phyloP scores from a whole-genome alignment of 53 echinoderm and acorn worm genomes.

The Stichopus horrens region DNA sequence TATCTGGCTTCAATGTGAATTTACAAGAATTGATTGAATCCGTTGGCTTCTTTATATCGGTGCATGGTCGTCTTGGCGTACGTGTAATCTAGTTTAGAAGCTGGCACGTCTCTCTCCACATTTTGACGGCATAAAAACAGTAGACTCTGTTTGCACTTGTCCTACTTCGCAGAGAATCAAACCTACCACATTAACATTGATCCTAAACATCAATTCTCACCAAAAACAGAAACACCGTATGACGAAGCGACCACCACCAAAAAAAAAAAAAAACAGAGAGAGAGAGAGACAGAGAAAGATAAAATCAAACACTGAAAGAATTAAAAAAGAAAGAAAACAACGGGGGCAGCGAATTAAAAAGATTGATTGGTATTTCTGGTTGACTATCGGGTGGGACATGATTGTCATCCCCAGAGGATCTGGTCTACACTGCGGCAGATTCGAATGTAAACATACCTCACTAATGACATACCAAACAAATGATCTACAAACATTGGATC shows the following conservation, averaged over 20 bases:
- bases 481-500: constrained; percentile 35
- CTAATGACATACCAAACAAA: constrained; percentile 34
- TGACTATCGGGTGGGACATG: constrained; percentile 8
- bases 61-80: not conserved
- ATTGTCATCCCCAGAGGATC: constrained; percentile 20
- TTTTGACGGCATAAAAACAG: not conserved
- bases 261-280: not conserved
- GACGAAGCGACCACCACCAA: not conserved
- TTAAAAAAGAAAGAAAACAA: not conserved
- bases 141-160: constrained; percentile 15
- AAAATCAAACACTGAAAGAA: not conserved
- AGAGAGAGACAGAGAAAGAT: not conserved
- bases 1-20: constrained; percentile 39
- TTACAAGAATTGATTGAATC: constrained; percentile 46
- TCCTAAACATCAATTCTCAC: constrained; percentile 44
- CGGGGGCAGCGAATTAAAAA: constrained; percentile 26
- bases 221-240: constrained; percentile 13
- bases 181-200: constrained; percentile 30
- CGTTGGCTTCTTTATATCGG: constrained; percentile 30
- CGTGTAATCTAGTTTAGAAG: constrained; percentile 28
- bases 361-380: constrained; percentile 18
- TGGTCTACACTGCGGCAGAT: not conserved
- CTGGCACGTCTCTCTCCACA: not conserved
- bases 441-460: constrained; percentile 17
- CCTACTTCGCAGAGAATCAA: constrained; percentile 18